phyloP scores from a whole-genome alignment of 2,113 vertebrate species.

The Nymphicus hollandicus region DNA sequence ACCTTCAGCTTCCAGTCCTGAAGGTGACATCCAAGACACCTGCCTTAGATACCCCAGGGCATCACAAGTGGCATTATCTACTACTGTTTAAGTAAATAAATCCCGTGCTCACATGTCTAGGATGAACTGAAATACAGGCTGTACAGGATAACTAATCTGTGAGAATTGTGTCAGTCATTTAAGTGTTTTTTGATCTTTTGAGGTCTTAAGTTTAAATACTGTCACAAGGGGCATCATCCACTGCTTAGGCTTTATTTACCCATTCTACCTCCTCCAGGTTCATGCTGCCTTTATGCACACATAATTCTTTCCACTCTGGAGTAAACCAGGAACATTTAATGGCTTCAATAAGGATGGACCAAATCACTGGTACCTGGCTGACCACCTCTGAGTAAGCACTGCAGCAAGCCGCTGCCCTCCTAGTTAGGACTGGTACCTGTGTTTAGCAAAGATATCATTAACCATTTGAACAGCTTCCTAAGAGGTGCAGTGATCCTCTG shows the following conservation, averaged over 20 bases:
- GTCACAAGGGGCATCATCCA: background rate
- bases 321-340: background rate
- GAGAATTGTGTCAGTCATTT: background rate
- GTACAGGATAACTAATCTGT: background rate
- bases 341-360: background rate
- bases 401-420: background rate
- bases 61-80: background rate
- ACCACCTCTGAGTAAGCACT: background rate
- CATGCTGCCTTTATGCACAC: background rate
- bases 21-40: background rate
- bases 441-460: background rate
- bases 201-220: background rate
- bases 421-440: background rate
- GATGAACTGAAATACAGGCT: background rate
- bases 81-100: background rate
- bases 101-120: background rate
- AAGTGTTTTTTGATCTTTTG: background rate
- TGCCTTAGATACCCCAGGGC: background rate
- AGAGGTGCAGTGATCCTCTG: background rate
- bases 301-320: background rate
- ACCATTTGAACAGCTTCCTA: background rate
- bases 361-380: background rate
- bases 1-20: background rate
- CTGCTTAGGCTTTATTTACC: background rate
- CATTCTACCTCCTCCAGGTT: background rate